Conservation (phyloP, 2,888 invertebrate species). For the Plagiodera versicolora region DNA sequence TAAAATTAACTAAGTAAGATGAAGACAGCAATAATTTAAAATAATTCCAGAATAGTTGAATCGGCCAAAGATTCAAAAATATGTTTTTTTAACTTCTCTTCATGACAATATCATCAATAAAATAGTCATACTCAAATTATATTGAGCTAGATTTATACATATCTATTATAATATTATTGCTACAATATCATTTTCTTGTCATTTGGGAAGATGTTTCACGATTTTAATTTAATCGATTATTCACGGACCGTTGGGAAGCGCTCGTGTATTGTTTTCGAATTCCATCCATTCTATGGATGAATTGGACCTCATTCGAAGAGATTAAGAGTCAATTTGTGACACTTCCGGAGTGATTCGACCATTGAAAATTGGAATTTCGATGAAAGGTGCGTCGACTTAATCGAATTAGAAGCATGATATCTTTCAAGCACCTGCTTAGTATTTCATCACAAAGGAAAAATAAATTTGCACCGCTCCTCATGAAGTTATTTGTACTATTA, state of each 20-base stretch:
- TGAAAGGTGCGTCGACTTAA: slow-evolving; percentile 6
- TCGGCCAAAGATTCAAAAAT: too few species aligned
- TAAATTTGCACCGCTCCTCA: too few species aligned
- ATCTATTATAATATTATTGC: too few species aligned
- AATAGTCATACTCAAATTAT: too few species aligned
- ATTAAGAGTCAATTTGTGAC: slow-evolving; percentile 17
- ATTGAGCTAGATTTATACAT: too few species aligned
- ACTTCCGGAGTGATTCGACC: slow-evolving; percentile 14
- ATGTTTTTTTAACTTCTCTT: too few species aligned
- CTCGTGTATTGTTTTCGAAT: slow-evolving; percentile 31
- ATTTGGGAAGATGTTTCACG: neutral
- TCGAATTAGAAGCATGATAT: neutral
- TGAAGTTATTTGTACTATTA: too few species aligned
- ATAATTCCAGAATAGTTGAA: too few species aligned
- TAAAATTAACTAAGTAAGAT: too few species aligned
- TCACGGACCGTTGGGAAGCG: slow-evolving; percentile 16
- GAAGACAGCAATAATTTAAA: too few species aligned
- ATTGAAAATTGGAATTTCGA: slow-evolving; percentile 2
- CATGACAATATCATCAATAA: too few species aligned
- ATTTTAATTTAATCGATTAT: neutral
- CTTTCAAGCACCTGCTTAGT: neutral
- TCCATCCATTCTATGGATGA: slow-evolving; percentile 28
- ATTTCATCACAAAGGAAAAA: neutral
- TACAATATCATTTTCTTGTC: too few species aligned
- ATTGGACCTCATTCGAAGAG: slow-evolving; percentile 29